Evolutionary conservation across 1,140 invertebrate genomes (phyloP).

Genomic region (Chrysomallon squamiferum): DNA sequence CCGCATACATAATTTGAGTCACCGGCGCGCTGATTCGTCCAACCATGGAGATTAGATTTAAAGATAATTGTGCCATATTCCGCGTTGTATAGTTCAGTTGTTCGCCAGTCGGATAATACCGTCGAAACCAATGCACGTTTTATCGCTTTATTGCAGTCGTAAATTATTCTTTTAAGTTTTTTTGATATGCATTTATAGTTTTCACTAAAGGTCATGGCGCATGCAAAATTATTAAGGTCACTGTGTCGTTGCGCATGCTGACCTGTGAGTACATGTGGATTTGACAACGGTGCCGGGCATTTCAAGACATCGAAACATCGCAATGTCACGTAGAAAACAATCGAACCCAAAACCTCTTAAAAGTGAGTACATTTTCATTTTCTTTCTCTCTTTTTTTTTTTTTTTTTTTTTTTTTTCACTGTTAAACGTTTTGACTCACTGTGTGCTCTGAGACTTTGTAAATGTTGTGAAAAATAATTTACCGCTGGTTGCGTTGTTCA

Average conservation of each 20-base stretch:
- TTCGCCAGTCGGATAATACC: no score
- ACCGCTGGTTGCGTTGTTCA: no score
- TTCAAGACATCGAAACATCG: conserved; percentile 32
- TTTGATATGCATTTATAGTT: conserved; percentile 1
- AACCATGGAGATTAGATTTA: conserved; percentile 12
- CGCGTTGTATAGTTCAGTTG: no score
- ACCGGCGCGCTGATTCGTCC: conserved; percentile 13
- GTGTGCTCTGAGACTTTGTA: no score
- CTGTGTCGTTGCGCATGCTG: conserved; percentile 31
- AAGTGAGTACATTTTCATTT: conserved; percentile 70
- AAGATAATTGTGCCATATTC: no score
- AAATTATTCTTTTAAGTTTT: conserved; percentile 8
- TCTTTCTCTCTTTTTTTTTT: not conserved
- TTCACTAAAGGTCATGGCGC: conserved; percentile 23
- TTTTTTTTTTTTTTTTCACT: no score
- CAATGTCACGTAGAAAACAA: conserved; percentile 73
- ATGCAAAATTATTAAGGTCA: conserved; percentile 12
- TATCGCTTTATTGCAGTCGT: no score
- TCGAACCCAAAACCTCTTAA: conserved; percentile 73
- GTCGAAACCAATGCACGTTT: no score
- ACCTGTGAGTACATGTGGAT: conserved; percentile 15
- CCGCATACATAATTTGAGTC: conserved; percentile 27
- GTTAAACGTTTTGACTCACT: no score
- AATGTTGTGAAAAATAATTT: no score
- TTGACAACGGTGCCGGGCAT: conserved; percentile 19